Percentiles rank a stretch among this genome's conserved stretches.
These are phyloP conservation scores for Tor tambroides DNA, from an alignment of 2,113 vertebrate species.

Conservation along the genomic window DNA sequence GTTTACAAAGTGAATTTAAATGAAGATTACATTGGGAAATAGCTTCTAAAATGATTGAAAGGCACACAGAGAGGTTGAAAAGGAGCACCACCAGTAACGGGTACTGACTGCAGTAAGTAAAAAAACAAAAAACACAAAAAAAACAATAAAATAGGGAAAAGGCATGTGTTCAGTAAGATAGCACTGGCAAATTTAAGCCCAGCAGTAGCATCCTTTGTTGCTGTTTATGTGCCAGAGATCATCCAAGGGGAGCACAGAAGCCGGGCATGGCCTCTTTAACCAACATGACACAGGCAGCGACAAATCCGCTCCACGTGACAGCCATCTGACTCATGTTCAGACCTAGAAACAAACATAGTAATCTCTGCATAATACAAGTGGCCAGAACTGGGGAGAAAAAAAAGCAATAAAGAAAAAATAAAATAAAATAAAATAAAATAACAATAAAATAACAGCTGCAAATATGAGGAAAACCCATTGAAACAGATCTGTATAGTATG, in stretches of 20 bases:
- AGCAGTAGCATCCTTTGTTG: neutral
- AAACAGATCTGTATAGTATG: neutral
- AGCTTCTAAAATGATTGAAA: slow-evolving; percentile 61
- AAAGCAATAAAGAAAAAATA: neutral
- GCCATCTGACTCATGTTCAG: neutral
- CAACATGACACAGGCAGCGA: neutral
- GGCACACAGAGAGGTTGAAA: slow-evolving; percentile 52
- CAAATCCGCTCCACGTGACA: neutral
- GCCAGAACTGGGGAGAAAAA: neutral
- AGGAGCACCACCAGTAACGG: neutral
- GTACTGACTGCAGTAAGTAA: neutral
- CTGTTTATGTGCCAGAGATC: neutral
- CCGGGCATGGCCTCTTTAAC: slow-evolving; percentile 2
- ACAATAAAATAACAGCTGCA: neutral
- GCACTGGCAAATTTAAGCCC: neutral
- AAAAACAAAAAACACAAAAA: neutral
- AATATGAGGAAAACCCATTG: neutral
- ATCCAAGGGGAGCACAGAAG: neutral
- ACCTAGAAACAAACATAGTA: neutral
- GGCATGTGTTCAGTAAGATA: neutral
- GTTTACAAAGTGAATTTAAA: slow-evolving; percentile 61
- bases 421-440: neutral
- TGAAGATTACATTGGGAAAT: slow-evolving; percentile 54
- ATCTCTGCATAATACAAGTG: neutral
- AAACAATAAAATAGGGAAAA: neutral